Percentiles rank a stretch among this genome's conserved stretches.
Evolutionary conservation across 2,113 vertebrate species (phyloP).

Genomic region (Bos javanicus): DNA sequence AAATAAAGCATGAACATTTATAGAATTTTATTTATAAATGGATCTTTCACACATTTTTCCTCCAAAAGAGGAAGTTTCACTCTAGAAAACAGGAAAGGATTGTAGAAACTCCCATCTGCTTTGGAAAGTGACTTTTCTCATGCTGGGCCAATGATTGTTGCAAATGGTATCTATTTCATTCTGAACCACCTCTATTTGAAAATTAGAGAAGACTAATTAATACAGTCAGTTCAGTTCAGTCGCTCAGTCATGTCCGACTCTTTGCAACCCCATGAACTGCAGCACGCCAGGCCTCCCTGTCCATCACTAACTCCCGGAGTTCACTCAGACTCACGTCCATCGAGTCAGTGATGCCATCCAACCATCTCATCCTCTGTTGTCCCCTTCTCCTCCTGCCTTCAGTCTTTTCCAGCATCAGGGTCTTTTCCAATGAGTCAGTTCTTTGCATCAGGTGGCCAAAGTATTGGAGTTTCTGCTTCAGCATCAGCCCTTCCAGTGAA

Average conservation of each 20-base stretch:
- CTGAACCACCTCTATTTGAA: not conserved
- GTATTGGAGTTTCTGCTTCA: not conserved
- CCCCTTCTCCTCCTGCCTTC: not conserved
- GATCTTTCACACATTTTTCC: slow-evolving; percentile 31
- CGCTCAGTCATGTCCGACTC: accelerated
- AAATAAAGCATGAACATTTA: not conserved
- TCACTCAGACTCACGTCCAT: not conserved
- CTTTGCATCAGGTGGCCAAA: not conserved
- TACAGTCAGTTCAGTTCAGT: too few species aligned
- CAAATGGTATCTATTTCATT: not conserved
- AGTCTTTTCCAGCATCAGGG: not conserved
- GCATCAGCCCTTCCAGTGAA: not conserved
- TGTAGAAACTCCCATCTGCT: not conserved
- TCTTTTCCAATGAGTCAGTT: not conserved
- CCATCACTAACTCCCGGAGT: not conserved
- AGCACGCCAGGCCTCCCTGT: not conserved
- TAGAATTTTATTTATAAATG: slow-evolving; percentile 47
- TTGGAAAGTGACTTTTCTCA: not conserved
- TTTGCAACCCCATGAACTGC: not conserved
- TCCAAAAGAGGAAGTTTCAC: not conserved
- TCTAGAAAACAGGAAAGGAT: slow-evolving; percentile 47
- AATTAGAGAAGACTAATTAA: not conserved
- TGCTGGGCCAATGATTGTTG: not conserved
- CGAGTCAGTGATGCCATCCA: not conserved
- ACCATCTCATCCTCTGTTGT: not conserved